phyloP scores from a whole-genome alignment of 2,888 invertebrate genomes.

The Cheilosia soror region DNA sequence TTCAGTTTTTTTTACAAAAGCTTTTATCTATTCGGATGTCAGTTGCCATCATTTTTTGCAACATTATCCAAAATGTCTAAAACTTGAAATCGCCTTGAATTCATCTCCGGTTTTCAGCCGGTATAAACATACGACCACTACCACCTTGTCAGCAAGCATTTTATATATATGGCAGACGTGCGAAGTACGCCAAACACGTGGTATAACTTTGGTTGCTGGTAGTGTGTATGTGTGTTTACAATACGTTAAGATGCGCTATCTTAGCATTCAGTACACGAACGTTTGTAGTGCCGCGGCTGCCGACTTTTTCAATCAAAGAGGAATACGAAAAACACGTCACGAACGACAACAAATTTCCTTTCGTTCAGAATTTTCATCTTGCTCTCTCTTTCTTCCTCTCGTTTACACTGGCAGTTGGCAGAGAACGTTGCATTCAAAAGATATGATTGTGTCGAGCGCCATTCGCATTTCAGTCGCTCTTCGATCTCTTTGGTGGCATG shows the following conservation, averaged over 20 bases:
- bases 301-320: conserved; percentile 20
- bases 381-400: background rate
- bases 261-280: conserved; percentile 19
- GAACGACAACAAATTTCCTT: conserved; percentile 8
- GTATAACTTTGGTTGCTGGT: conserved; percentile 3
- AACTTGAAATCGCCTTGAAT: no score
- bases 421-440: conserved; percentile 4
- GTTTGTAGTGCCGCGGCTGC: conserved; percentile 46
- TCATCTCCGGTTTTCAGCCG: background rate
- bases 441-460: background rate
- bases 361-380: background rate
- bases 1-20: no score
- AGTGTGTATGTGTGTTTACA: conserved; percentile 1
- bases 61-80: no score
- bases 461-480: conserved; percentile 26
- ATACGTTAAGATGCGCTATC: conserved; percentile 36
- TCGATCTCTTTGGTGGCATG: conserved; percentile 40
- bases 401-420: background rate
- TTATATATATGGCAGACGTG: conserved; percentile 21
- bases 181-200: conserved; percentile 60
- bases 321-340: conserved; percentile 47
- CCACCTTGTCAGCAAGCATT: conserved; percentile 3
- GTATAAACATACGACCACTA: conserved; percentile 17
- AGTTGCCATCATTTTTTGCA: no score
- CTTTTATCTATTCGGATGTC: no score